Conservation (phyloP, 2,113 vertebrate species). For the Oryzias woworae region DNA sequence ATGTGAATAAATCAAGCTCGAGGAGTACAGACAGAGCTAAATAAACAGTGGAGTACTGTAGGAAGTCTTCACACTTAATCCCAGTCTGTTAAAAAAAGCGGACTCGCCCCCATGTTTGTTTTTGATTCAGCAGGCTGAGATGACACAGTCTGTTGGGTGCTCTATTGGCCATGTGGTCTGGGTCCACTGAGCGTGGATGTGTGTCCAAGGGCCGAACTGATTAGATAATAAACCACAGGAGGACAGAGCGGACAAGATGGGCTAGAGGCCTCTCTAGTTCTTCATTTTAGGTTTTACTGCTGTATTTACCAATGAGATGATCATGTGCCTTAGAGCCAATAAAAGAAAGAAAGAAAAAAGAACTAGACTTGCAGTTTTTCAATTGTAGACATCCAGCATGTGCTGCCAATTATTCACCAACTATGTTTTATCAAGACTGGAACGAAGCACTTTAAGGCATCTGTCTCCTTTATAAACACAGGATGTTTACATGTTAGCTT, state of each 20-base stretch:
- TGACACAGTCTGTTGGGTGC: slow-evolving; percentile 80
- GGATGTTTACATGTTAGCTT: slow-evolving; percentile 65
- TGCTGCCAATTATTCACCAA: slow-evolving; percentile 26
- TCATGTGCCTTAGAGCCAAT: slow-evolving; percentile 33
- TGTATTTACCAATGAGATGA: slow-evolving; percentile 25
- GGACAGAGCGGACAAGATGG: slow-evolving; percentile 31
- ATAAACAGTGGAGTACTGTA: slow-evolving; percentile 45
- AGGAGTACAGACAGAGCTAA: slow-evolving; percentile 44
- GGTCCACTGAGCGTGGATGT: slow-evolving; percentile 74
- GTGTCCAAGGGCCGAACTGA: slow-evolving; percentile 68
- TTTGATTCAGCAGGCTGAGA: slow-evolving; percentile 76
- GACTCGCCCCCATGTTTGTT: slow-evolving; percentile 74
- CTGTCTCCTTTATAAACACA: slow-evolving; percentile 45
- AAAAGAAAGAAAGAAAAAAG: neutral
- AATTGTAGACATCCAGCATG: slow-evolving; percentile 47
- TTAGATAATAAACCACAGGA: slow-evolving; percentile 74
- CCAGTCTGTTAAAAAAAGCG: slow-evolving; percentile 39
- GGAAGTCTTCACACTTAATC: slow-evolving; percentile 49
- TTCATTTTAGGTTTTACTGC: slow-evolving; percentile 17
- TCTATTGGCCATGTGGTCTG: slow-evolving; percentile 80
- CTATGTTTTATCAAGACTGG: slow-evolving; percentile 49
- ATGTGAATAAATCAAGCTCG: slow-evolving; percentile 45
- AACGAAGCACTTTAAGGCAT: slow-evolving; percentile 46
- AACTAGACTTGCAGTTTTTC: slow-evolving; percentile 25
- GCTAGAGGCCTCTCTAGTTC: slow-evolving; percentile 9